Percentiles rank a stretch among this genome's conserved stretches.
These are phyloP conservation scores for Chorisops tibialis DNA, from an alignment of 2,888 invertebrate genomes.

Conservation along the genomic window DNA sequence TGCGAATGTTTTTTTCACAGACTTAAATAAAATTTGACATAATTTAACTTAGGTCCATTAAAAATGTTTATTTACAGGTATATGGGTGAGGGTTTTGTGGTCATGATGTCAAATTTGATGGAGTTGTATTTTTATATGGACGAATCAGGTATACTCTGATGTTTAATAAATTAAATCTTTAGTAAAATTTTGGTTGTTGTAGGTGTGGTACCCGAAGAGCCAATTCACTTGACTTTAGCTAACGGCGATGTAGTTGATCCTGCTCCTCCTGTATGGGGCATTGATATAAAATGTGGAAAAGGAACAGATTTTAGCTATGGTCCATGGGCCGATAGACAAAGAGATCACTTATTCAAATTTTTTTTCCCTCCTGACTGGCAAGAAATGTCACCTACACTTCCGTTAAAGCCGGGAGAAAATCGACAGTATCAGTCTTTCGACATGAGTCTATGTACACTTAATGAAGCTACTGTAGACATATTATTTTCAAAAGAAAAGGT, in stretches of 20 bases:
- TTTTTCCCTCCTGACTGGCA: conserved; percentile 91
- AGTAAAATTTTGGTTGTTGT: background rate
- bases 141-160: conserved; percentile 60
- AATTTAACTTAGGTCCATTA: too few species aligned
- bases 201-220: conserved; percentile 87
- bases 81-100: conserved; percentile 98
- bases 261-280: conserved; percentile 92
- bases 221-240: conserved; percentile 81
- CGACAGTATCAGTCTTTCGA: conserved; percentile 90
- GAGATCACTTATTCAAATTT: conserved; percentile 91
- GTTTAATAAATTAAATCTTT: background rate
- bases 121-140: conserved; percentile 97
- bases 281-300: conserved; percentile 93
- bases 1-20: too few species aligned
- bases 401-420: conserved; percentile 82
- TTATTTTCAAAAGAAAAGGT: conserved; percentile 83
- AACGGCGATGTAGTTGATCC: conserved; percentile 93
- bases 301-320: conserved; percentile 94
- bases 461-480: conserved; percentile 93
- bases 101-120: conserved; percentile 91
- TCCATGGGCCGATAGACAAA: conserved; percentile 97
- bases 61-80: conserved; percentile 56
- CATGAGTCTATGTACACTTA: conserved; percentile 82
- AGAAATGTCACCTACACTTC: conserved; percentile 72
- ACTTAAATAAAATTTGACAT: too few species aligned